Conservation (phyloP, 2,113 vertebrate species). For the Axis porcinus region DNA sequence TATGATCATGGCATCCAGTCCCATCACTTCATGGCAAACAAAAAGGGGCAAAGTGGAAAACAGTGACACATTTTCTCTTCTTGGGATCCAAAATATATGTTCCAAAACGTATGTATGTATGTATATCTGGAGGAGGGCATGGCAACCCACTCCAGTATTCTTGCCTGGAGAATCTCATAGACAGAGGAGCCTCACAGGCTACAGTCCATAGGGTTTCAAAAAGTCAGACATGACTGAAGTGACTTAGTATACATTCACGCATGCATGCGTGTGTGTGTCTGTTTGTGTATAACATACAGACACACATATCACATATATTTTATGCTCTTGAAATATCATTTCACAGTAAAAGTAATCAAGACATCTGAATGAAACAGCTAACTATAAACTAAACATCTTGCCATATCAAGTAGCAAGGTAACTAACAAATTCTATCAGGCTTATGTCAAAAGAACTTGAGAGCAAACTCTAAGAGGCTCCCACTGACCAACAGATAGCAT, state of each 20-base stretch:
- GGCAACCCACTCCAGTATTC: background rate
- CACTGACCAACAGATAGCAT: background rate
- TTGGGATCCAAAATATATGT: background rate
- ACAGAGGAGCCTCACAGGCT: background rate
- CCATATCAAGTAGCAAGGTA: background rate
- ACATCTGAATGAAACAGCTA: background rate
- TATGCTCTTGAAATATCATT: background rate
- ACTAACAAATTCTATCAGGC: background rate
- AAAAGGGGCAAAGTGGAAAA: background rate
- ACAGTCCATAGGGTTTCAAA: background rate
- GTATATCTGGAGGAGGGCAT: background rate
- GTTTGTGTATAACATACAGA: background rate
- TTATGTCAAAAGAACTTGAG: background rate
- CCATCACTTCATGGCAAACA: background rate
- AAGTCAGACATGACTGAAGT: background rate
- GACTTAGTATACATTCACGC: background rate
- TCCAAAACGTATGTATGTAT: background rate
- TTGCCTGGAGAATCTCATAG: background rate
- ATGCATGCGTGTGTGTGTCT: background rate
- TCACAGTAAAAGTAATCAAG: background rate
- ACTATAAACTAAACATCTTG: background rate
- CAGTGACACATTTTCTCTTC: background rate
- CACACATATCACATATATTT: background rate
- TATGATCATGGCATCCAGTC: background rate
- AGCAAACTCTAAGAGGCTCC: background rate